A percentile compares a stretch with the other conserved stretches of the same genome.
phyloP scores from a whole-genome alignment of 2,113 vertebrate species.

The Antennarius striatus region DNA sequence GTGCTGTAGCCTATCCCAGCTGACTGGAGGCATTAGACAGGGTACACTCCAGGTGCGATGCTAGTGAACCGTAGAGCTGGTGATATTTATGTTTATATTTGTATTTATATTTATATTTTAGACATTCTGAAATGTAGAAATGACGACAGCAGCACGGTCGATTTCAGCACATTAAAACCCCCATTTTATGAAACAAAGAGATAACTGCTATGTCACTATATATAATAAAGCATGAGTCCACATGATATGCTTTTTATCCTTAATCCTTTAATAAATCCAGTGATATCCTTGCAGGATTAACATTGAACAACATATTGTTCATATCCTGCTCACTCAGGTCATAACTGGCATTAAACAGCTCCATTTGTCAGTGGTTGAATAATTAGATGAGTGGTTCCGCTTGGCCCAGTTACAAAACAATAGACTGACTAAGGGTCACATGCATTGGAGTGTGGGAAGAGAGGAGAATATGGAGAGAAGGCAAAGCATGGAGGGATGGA shows the following conservation, averaged over 20 bases:
- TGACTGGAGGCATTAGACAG: no score
- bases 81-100: no score
- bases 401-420: conserved; percentile 64
- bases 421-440: conserved; percentile 53
- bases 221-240: conserved; percentile 28
- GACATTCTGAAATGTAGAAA: background rate
- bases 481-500: background rate
- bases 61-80: no score
- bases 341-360: conserved; percentile 16
- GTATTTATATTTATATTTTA: no score
- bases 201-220: conserved; percentile 28
- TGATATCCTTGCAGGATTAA: conserved; percentile 52
- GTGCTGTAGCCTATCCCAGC: no score
- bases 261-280: conserved; percentile 45
- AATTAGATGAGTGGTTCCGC: conserved; percentile 52
- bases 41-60: no score
- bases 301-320: conserved; percentile 39
- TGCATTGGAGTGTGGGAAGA: conserved; percentile 55
- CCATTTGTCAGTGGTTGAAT: conserved; percentile 38
- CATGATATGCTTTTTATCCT: conserved; percentile 26
- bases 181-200: conserved; percentile 1
- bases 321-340: conserved; percentile 16
- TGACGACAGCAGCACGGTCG: background rate
- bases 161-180: background rate
- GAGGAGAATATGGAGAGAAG: background rate